phyloP scores from a whole-genome alignment of 53 echinoderm and acorn worm genomes.

The Paelopatides confundens region DNA sequence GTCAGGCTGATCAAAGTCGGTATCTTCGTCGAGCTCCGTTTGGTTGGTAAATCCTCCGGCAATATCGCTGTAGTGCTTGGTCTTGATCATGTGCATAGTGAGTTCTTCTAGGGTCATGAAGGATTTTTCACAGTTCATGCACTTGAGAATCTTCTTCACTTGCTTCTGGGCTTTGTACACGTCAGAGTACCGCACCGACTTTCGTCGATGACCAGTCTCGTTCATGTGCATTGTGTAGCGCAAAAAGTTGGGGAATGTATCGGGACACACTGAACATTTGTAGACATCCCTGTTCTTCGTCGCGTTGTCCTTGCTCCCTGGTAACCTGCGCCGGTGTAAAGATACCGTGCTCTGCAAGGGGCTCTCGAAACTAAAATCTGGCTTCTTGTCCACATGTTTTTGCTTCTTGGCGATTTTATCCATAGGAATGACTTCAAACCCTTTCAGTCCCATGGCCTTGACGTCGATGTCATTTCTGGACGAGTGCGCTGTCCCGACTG shows the following conservation, averaged over 20 bases:
- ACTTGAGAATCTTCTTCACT: conserved; percentile 89
- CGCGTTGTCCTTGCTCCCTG: conserved; percentile 19
- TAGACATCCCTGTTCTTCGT: conserved; percentile 71
- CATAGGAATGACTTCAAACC: conserved; percentile 42
- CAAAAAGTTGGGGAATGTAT: conserved; percentile 79
- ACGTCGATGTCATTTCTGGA: conserved; percentile 24
- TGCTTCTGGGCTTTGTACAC: conserved; percentile 72
- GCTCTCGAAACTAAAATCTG: conserved; percentile 38
- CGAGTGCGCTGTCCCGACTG: conserved; percentile 33
- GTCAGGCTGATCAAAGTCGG: conserved; percentile 61
- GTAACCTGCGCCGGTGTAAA: conserved; percentile 23
- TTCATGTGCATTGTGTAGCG: conserved; percentile 94
- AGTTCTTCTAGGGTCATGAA: conserved; percentile 89
- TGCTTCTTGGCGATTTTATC: conserved; percentile 43
- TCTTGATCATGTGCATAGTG: conserved; percentile 96
- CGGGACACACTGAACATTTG: conserved; percentile 70
- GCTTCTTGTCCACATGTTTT: conserved; percentile 22
- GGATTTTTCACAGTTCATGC: conserved; percentile 89
- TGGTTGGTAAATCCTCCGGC: conserved; percentile 64
- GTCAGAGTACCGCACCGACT: conserved; percentile 39
- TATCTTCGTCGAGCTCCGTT: conserved; percentile 58
- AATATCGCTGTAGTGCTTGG: conserved; percentile 92
- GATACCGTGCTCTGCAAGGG: conserved; percentile 41
- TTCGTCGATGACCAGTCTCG: conserved; percentile 82
- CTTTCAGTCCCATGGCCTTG: conserved; percentile 34